Base-by-base conservation (phyloP, 2,113 vertebrate genomes). In the Mus spicilegus region DNA sequence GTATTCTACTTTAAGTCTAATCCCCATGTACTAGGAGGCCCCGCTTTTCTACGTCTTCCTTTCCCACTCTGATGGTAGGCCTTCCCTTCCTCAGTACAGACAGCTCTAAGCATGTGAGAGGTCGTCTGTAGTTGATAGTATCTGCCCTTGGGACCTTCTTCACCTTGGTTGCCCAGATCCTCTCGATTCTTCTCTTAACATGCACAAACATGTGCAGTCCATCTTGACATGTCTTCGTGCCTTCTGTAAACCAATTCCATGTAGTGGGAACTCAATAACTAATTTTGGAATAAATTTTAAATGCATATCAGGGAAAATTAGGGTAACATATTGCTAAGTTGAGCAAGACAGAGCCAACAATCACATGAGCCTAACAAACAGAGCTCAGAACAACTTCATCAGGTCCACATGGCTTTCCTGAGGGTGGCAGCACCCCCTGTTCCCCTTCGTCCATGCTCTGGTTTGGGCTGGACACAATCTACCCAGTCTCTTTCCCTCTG, bases 231-330 rank as follows among this genome's bases (percentile, higher is more conserved):
- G 63, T 67, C n/a, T 92, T 73, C 92, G 49, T 75, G 30, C 36
- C 49, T 78, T 75, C 72, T 28, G 77, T 72, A 73, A 90, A 94
- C 61, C 30, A 75, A 58, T 58, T 2, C 51, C 42, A 22, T 30
- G 86, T 7, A 81, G n/a, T 30, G 7, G 67, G 88, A 88, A 96
- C 28, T 46, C 87, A 77, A 33, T 67, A 58, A 81, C 28, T 70
- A 80, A 39, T 61, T 61, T 85, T 36, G 69, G 56, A 89, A 78
- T 91, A 78, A 36, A 54, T 63, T 93, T 96, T 58, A 56, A 75
- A 86, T 84, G 75, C 1, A 3, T 90, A 51, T 69, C 56, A 93
- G 63, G 42, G 70, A 84, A 93, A 93, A 91, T 42, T 77, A 92
- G 56, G 22, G 76, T 54, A 81, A 39, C 26, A 28, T 87, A 28